These are phyloP conservation scores for Vimba vimba DNA, from an alignment of 2,113 vertebrate species.

Conservation along the genomic window DNA sequence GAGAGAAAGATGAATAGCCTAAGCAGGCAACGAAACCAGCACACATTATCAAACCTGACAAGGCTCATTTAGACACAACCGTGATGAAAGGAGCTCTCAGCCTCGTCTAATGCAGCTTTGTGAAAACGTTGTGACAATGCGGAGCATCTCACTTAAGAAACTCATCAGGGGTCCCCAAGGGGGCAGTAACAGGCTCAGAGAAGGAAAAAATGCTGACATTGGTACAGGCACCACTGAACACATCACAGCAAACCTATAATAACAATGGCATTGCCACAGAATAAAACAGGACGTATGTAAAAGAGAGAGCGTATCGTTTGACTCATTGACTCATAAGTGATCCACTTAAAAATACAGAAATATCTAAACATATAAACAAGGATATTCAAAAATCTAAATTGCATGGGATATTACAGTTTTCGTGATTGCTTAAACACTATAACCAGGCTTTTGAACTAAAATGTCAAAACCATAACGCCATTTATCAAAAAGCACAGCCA, in stretches of 20 bases:
- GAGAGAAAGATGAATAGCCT: constrained; percentile 31
- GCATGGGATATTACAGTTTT: neutral
- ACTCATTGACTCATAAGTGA: neutral
- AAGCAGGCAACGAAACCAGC: constrained; percentile 43
- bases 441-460: too few relatives aligned
- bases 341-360: neutral
- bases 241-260: neutral
- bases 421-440: too few relatives aligned
- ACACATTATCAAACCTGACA: constrained; percentile 58
- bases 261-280: neutral
- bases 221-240: constrained; percentile 5
- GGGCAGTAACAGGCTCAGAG: constrained; percentile 42
- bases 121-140: constrained; percentile 58
- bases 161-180: constrained; percentile 37
- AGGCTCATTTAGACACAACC: constrained; percentile 55
- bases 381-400: neutral
- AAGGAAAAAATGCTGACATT: neutral
- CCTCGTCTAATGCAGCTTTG: constrained; percentile 37
- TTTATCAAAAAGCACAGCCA: too few relatives aligned
- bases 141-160: constrained; percentile 42
- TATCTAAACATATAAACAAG: neutral
- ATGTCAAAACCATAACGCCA: too few relatives aligned
- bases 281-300: constrained; percentile 7
- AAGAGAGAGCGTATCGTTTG: neutral
- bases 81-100: constrained; percentile 54